These are phyloP conservation scores for Nephrocerus scutellatus DNA, from an alignment of 2,888 invertebrate genomes.

Conservation along the genomic window DNA sequence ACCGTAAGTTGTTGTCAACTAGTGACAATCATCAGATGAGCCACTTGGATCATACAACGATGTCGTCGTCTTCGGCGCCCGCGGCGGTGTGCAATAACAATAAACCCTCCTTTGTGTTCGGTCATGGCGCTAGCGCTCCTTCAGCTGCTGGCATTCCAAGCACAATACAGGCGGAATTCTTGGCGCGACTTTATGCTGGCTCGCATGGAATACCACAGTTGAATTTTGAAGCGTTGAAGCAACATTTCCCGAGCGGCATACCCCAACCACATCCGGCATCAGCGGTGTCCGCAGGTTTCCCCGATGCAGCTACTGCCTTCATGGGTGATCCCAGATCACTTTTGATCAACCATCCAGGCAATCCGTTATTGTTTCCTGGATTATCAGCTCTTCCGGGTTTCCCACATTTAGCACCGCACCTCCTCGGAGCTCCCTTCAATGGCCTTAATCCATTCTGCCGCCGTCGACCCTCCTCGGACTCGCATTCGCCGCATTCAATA, in stretches of 20 bases:
- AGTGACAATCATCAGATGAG: slow-evolving; percentile 35
- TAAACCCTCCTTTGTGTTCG: slow-evolving; percentile 17
- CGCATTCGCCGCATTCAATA: slow-evolving; percentile 52
- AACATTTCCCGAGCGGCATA: slow-evolving; percentile 32
- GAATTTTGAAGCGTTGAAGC: slow-evolving; percentile 60
- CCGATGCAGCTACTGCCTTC: slow-evolving; percentile 29
- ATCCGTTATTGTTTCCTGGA: slow-evolving; percentile 55
- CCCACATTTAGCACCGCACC: slow-evolving; percentile 49
- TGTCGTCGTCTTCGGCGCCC: too few species aligned
- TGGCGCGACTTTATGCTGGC: slow-evolving; percentile 71
- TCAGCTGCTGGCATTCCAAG: slow-evolving; percentile 44
- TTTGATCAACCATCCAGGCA: slow-evolving; percentile 49
- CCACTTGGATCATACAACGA: slow-evolving; percentile 28
- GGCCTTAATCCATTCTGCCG: slow-evolving; percentile 40
- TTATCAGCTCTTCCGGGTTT: slow-evolving; percentile 53
- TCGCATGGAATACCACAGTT: slow-evolving; percentile 55
- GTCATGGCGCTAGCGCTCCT: too few species aligned
- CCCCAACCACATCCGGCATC: slow-evolving; percentile 12
- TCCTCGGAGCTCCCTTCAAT: slow-evolving; percentile 46
- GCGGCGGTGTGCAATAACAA: slow-evolving; percentile 34
- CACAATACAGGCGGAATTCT: slow-evolving; percentile 69
- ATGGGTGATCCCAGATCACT: slow-evolving; percentile 37
- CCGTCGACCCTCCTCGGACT: slow-evolving; percentile 49
- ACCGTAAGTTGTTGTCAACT: slow-evolving; percentile 78
- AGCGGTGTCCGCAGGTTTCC: slow-evolving; percentile 21